A percentile compares a stretch with the other conserved stretches of the same genome.
Evolutionary conservation across 2,797 vertebrate genomes (phyloP).

Genomic region (Anguilla pacifica): DNA sequence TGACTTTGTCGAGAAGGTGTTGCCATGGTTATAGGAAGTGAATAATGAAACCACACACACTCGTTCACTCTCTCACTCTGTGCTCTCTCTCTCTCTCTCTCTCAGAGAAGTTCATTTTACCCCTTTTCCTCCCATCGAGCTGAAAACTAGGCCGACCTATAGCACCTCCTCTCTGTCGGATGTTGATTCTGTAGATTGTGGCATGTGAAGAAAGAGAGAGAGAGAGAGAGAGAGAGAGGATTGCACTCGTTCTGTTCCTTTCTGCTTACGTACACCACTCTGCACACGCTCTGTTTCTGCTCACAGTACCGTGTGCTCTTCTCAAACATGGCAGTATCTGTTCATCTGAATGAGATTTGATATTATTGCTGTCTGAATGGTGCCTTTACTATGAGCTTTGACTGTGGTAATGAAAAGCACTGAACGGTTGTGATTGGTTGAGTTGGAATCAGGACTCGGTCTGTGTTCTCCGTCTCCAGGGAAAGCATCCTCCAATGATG

Average conservation of each 20-base stretch:
- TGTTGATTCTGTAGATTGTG: not conserved
- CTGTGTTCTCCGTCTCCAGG: conserved; percentile 70
- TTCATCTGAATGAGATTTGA: not conserved
- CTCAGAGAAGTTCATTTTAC: not conserved
- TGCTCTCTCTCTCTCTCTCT: not conserved
- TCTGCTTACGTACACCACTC: no score
- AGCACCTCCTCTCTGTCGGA: not conserved
- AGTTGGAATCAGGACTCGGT: not conserved
- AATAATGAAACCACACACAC: conserved; percentile 49
- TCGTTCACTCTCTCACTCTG: conserved; percentile 34
- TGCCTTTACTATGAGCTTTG: not conserved
- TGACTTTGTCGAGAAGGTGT: conserved; percentile 58
- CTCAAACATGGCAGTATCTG: not conserved
- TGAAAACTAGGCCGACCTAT: not conserved
- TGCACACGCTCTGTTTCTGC: not conserved
- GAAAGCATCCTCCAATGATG: conserved; percentile 86
- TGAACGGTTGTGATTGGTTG: not conserved
- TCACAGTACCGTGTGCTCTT: not conserved
- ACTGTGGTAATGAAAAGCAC: not conserved
- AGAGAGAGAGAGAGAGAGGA: no score
- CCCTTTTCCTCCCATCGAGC: not conserved
- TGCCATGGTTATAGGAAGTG: conserved; percentile 63
- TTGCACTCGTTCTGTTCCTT: not conserved
- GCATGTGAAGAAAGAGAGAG: no score
- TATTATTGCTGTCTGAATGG: not conserved